Base-by-base conservation (phyloP, 2,797 vertebrate species). In the Centropyge bicolor region DNA sequence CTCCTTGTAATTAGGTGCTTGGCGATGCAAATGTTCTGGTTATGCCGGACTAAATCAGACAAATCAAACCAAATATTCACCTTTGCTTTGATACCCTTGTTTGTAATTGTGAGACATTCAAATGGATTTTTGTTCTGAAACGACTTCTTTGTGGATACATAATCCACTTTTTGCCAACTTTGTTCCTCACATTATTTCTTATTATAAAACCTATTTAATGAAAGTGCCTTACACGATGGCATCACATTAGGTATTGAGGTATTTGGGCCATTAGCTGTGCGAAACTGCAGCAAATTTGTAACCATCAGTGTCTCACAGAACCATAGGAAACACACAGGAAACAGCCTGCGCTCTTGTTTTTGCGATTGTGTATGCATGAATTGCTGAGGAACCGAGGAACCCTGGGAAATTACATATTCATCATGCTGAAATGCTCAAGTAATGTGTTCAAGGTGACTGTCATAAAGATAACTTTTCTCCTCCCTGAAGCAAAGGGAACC, bases 391-490 rank as follows among this genome's bases (percentile, higher is more conserved):
- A 85, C 57, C 46, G 49, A 74, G 43, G 73, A 88, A 77, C 78
- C 83, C 62, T 65, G 84, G 84, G 86, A 89, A 89, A 92, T 91
- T 52, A 79, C 70, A 83, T 74, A 89, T 90, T 89, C 84, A 91
- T 86, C 81, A 74, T 19, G 22, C 80, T 81, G 77, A 69, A 83
- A 69, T 67, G 76, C 83, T 64, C 45, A 78, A 76, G 70, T 71
- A 76, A 87, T 88, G 66, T 70, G 64, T 65, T 90, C 78, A 91
- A 91, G 90, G 89, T 92, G 89, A 92, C 80, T 80, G 64, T 80
- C 59, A 48, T n/a, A 73, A 86, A 74, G 60, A 60, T 51, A 78
- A 82, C 73, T 75, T 72, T 63, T 80, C 54, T 74, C 73, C 77
- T 76, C 67, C 67, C 78, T 20, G 41, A 75, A 79, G 76, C 71